Base-by-base conservation (phyloP, 2,113 vertebrate genomes). In the Eonycteris spelaea region DNA sequence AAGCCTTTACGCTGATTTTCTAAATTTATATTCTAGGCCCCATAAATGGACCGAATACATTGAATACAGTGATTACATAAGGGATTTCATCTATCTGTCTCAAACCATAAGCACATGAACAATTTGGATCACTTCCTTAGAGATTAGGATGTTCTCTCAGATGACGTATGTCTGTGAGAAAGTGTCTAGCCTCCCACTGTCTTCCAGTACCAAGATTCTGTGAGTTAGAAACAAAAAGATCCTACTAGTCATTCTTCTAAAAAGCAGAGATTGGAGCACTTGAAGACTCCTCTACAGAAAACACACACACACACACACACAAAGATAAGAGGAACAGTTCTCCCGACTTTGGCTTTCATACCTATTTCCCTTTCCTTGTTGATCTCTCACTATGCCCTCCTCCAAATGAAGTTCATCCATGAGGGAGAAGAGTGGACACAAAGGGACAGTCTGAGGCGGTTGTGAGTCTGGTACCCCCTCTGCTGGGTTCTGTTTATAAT, bases 151-250 rank as follows among this genome's bases (percentile, higher is more conserved):
- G 2, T 55, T 78, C 77, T 80, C 95, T 35, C 71, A 21, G 74
- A 75, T 21, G 21, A 88, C 3, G 14, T 2, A 73, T 28, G 1
- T 91, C 53, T 94, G 26, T 28, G 82, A 21, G 86, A 21, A 57
- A 26, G 43, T 82, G 12, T 71, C 61, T 35, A 77, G 61, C 40
- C 67, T 86, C 45, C 73, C 13, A 55, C 6, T 22, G 21, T 30
- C n/a, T 78, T 61, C 67, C 24, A 65, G 22, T 11, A 40, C 35
- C 28, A 74, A 92, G 38, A 74, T n/a, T 74, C 16, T 38, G 10
- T 70, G 67, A 95, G 40, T 38, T 79, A 80, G 57, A 94, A 90
- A 95, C 51, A 43, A 28, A 80, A 91, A 43, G 24, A 82, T 91
- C 43, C 38, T n/a, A 77, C 19, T 83, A 67, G 82, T 43, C 40